phyloP scores from a whole-genome alignment of 2,113 vertebrate species.

The Pseudorasbora parva region DNA sequence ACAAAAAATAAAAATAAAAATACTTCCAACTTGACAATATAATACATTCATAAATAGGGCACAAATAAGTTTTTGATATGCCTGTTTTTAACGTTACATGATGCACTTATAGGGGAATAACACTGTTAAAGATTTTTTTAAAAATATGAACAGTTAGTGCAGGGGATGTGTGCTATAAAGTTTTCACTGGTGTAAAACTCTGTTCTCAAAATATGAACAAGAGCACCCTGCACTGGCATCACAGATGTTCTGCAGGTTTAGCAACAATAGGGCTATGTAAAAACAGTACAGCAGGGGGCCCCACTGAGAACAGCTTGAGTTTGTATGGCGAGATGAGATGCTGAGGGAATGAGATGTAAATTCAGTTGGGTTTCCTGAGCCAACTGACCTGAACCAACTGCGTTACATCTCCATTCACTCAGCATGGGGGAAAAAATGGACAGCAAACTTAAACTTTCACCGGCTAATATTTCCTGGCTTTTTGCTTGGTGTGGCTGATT shows the following conservation, averaged over 20 bases:
- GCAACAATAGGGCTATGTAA: constrained; percentile 7
- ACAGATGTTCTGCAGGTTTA: constrained; percentile 41
- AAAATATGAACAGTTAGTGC: background rate
- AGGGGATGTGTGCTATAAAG: constrained; percentile 19
- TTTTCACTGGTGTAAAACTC: constrained; percentile 25
- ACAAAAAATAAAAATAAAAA: constrained; percentile 67
- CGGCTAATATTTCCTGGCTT: background rate
- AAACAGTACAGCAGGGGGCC: constrained; percentile 26
- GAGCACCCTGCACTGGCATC: constrained; percentile 12
- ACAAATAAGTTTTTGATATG: constrained; percentile 39
- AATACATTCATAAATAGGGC: constrained; percentile 91
- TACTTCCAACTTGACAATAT: constrained; percentile 79
- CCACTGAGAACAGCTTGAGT: constrained; percentile 15
- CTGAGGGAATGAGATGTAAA: constrained; percentile 30
- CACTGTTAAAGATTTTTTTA: background rate
- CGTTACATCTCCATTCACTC: constrained; percentile 31
- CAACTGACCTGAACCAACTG: constrained; percentile 39
- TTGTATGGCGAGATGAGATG: background rate
- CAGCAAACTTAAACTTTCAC: background rate
- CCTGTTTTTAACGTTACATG: constrained; percentile 16
- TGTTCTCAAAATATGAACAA: constrained; percentile 14
- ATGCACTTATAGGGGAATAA: constrained; percentile 34
- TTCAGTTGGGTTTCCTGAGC: constrained; percentile 42
- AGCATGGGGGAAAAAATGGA: background rate
- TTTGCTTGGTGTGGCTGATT: constrained; percentile 7